These are phyloP conservation scores for Rhopalosiphum padi DNA, from an alignment of 1,140 invertebrate genomes.

Conservation along the genomic window DNA sequence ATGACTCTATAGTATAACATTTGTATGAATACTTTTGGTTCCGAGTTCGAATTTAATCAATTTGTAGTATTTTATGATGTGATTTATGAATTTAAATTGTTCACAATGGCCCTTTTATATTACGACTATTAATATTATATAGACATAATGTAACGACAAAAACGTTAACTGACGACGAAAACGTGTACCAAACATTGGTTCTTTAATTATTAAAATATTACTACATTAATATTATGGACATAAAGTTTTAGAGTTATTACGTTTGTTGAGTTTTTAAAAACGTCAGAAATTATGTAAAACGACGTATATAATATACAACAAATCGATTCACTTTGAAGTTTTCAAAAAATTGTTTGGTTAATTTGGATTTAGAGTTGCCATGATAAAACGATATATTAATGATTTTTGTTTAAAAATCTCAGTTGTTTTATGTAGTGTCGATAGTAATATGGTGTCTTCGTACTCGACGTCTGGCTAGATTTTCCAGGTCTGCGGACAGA, in stretches of 20 bases:
- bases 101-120: no score
- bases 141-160: no score
- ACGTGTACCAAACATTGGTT: no score
- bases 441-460: neutral
- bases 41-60: neutral
- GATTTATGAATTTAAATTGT: neutral
- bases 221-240: neutral
- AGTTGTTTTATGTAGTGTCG: neutral
- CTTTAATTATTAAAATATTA: no score
- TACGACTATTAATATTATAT: no score
- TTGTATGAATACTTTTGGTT: neutral
- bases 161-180: no score
- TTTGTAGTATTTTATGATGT: no score
- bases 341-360: neutral
- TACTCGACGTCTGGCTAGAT: neutral
- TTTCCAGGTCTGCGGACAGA: neutral
- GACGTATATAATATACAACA: neutral
- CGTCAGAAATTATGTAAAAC: neutral
- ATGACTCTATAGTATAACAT: neutral
- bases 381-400: neutral
- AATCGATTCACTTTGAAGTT: neutral
- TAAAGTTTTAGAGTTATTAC: neutral
- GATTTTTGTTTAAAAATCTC: neutral
- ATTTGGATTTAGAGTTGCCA: neutral
- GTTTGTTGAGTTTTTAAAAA: neutral